Evolutionary conservation across 2,113 vertebrate species (phyloP).

Genomic region (Microcebus murinus): DNA sequence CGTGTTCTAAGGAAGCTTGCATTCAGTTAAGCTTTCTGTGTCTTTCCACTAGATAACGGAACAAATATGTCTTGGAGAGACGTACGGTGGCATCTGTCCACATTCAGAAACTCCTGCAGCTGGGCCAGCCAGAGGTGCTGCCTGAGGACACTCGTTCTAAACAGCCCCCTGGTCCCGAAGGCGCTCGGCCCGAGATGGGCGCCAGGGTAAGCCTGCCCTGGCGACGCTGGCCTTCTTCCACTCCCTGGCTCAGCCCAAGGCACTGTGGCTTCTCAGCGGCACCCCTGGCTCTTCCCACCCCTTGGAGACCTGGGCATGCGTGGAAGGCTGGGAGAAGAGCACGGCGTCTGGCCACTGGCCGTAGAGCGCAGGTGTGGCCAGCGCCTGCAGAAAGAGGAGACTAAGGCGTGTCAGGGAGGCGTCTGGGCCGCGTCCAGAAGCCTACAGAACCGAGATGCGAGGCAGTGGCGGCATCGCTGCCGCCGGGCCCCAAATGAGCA

Average conservation of each 20-base stretch:
- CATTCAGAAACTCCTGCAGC: background rate
- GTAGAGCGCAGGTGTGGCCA: accelerated
- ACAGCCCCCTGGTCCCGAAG: background rate
- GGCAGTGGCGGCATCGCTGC: background rate
- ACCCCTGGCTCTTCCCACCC: background rate
- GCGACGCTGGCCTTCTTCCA: background rate
- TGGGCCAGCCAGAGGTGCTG: background rate
- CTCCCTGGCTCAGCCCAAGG: background rate
- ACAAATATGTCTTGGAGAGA: background rate
- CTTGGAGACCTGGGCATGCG: background rate
- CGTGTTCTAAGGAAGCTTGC: background rate
- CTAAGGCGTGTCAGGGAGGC: no score
- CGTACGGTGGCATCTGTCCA: accelerated
- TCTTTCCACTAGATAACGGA: background rate
- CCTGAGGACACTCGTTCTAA: background rate
- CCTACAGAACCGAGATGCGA: accelerated
- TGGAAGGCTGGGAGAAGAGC: accelerated
- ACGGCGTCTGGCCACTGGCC: accelerated
- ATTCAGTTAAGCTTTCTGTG: background rate
- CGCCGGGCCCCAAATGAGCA: slow-evolving; percentile 63
- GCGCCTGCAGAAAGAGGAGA: background rate
- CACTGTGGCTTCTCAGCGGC: background rate
- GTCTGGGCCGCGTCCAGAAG: background rate
- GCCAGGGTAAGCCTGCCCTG: no score
- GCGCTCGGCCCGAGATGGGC: accelerated